These are phyloP conservation scores for Acanthoscelides obtectus DNA, from an alignment of 2,888 invertebrate species.

Conservation along the genomic window DNA sequence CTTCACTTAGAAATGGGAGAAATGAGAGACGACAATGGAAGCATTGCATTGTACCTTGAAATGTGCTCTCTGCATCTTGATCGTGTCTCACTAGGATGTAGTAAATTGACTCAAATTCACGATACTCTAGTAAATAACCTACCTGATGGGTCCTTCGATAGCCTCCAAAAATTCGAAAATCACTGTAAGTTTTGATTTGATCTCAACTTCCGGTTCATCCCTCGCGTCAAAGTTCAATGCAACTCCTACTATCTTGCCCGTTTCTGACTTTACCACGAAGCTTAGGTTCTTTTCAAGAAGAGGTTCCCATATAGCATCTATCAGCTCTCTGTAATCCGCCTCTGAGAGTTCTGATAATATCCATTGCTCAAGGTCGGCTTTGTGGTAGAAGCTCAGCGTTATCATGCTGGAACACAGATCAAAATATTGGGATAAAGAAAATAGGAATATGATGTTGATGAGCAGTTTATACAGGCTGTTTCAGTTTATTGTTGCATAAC, in stretches of 20 bases:
- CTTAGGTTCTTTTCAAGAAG: conserved; percentile 69
- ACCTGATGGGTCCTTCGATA: conserved; percentile 70
- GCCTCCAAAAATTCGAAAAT: conserved; percentile 76
- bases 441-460: no score
- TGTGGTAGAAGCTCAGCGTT: conserved; percentile 77
- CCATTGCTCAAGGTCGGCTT: conserved; percentile 81
- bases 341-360: conserved; percentile 63
- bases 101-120: no score
- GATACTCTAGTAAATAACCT: no score
- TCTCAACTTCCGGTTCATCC: conserved; percentile 71
- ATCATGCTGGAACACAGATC: conserved; percentile 61
- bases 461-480: no score
- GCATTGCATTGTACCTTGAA: no score
- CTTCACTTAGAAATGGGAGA: no score
- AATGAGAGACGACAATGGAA: no score
- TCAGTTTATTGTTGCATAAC: no score
- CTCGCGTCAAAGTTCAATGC: conserved; percentile 77
- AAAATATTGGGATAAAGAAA: no score
- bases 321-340: conserved; percentile 64
- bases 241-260: conserved; percentile 61
- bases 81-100: no score
- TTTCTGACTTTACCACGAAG: conserved; percentile 57
- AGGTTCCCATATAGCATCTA: conserved; percentile 65
- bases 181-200: conserved; percentile 63
- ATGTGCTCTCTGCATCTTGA: no score